Percentiles rank a stretch among this genome's conserved stretches.
Evolutionary conservation across 35 echinoderm and acorn worm species (phyloP).

Genomic region (Holothuria glaberrima): DNA sequence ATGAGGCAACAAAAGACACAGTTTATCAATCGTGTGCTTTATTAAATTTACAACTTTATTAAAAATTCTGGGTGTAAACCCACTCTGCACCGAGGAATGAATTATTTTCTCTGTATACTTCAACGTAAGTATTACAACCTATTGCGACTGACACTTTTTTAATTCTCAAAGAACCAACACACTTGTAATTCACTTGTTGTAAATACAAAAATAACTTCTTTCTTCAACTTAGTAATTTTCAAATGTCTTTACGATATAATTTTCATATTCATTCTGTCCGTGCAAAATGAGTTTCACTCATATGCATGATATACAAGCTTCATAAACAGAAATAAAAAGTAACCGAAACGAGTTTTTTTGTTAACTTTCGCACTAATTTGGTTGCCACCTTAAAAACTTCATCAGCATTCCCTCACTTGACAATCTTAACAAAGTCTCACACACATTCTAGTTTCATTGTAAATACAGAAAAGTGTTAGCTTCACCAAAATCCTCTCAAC

Average conservation of each 20-base stretch:
- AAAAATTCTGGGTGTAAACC: constrained; percentile 57
- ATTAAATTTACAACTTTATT: constrained; percentile 52
- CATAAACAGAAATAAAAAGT: background rate
- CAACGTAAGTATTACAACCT: constrained; percentile 39
- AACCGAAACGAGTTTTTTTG: background rate
- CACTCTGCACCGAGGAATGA: constrained; percentile 62
- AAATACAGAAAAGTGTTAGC: background rate
- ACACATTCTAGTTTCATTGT: background rate
- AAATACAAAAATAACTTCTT: constrained; percentile 59
- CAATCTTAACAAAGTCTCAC: background rate
- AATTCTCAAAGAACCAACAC: background rate
- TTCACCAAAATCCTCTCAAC: background rate
- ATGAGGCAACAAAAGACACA: too few species aligned
- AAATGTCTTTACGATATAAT: background rate
- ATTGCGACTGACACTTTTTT: constrained; percentile 37
- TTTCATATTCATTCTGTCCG: constrained; percentile 48
- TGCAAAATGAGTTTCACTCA: constrained; percentile 65
- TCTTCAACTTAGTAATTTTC: constrained; percentile 19
- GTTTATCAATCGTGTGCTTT: background rate
- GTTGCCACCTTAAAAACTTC: background rate
- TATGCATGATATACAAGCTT: constrained; percentile 51
- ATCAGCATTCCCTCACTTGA: background rate
- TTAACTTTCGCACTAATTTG: too few species aligned
- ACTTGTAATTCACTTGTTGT: constrained; percentile 12
- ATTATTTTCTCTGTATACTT: constrained; percentile 35